Base-by-base conservation (phyloP, 2,888 invertebrate species). In the Drosophila ezoana region DNA sequence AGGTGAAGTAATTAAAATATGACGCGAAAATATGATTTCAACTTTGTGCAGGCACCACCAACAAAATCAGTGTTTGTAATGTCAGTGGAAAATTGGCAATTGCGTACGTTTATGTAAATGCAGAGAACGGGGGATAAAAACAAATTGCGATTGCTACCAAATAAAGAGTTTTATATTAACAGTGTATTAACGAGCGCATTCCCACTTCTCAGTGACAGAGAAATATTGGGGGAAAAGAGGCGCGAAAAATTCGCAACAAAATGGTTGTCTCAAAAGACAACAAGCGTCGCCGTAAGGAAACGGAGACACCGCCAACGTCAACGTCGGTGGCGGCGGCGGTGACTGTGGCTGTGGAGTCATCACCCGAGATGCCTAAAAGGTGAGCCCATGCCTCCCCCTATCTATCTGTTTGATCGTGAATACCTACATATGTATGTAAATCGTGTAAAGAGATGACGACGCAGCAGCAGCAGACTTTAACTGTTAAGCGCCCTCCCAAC, bases 231-330 rank as follows among this genome's bases (percentile, higher is more conserved):
- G 71, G 76, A 84, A 77, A 80, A 84, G 83, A 89, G 88, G 83
- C 83, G 83, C 89, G 82, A 84, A 84, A 83, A 87, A 58, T 78
- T 85, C 51, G 82, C 83, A 59, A 83, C 84, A 89, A 91, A 90
- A 92, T 92, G 92, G 92, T 92, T 87, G 92, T 92, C 75, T 92
- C 92, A 58, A 91, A 91, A 91, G 91, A 91, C 82, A 90, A 90
- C 85, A 92, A 92, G 90, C 91, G 90, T 77, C 91, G 91, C 70
- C 86, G 91, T 72, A 91, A 91, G 87, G 92, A 92, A 77, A 79
- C 89, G 11, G 85, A 86, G 69, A 89, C 85, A 44, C 85, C 83
- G 52, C 86, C 85, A 64, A 89, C 92, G 69, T 89, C 90, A 71
- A 83, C 90, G 68, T 66, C 90, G 40, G 63, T 79, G 49, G 66